These are phyloP conservation scores for Lordiphosa fenestrarum DNA, from an alignment of 2,888 invertebrate genomes.

Conservation along the genomic window DNA sequence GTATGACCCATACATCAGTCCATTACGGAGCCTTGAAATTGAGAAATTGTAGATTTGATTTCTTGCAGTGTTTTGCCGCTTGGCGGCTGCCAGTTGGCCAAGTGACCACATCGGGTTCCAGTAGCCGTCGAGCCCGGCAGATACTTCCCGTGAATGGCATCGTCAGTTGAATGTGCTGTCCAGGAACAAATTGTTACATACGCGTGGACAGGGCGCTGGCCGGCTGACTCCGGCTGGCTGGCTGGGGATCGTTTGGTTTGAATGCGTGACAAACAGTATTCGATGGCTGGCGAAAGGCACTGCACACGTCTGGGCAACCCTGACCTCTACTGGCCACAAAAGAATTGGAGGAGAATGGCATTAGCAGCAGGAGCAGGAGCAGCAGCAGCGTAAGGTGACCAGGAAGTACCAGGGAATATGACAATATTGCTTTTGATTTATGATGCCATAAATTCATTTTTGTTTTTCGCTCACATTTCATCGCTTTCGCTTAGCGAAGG, in stretches of 20 bases:
- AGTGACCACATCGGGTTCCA: constrained; percentile 17
- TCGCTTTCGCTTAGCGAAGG: constrained; percentile 13
- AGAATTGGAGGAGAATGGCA: constrained; percentile 3
- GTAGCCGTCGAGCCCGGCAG: neutral
- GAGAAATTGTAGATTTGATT: neutral
- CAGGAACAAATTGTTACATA: constrained; percentile 15
- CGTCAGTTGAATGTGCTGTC: neutral
- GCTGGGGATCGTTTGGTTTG: constrained; percentile 11
- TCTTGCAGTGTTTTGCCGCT: constrained; percentile 1
- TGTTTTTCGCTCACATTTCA: constrained; percentile 55
- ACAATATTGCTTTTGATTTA: constrained; percentile 78
- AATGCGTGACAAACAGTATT: constrained; percentile 18
- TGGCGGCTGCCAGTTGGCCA: neutral
- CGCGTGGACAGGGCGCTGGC: neutral
- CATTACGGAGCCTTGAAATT: neutral
- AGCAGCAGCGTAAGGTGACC: constrained; percentile 40
- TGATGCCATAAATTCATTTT: constrained; percentile 77
- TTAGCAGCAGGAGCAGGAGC: neutral
- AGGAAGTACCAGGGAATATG: constrained; percentile 60
- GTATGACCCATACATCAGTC: too few species aligned
- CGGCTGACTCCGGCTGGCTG: neutral
- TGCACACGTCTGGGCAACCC: neutral
- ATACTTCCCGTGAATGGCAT: neutral
- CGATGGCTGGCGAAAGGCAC: constrained; percentile 5
- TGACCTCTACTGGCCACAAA: constrained; percentile 18